Conservation (phyloP, 1,140 invertebrate species). For the Adoxophyes honmai region DNA sequence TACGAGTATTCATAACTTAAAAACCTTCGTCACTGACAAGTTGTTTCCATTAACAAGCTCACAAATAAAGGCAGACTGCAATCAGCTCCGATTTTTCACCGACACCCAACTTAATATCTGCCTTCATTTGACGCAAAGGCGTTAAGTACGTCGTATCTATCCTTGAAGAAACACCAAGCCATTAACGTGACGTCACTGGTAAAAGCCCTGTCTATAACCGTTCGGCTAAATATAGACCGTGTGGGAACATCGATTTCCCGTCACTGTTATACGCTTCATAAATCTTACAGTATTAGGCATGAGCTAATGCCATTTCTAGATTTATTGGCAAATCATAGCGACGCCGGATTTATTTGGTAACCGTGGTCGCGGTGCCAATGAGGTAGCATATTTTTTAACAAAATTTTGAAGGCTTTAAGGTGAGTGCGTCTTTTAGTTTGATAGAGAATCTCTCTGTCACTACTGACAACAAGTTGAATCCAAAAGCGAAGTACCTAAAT, state of each 20-base stretch:
- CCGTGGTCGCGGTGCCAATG: too few relatives aligned
- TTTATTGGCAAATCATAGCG: not conserved
- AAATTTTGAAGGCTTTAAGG: too few relatives aligned
- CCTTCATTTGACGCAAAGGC: not conserved
- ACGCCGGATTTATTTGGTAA: too few relatives aligned
- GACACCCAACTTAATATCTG: not conserved
- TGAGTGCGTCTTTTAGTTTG: too few relatives aligned
- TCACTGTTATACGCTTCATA: constrained; percentile 1
- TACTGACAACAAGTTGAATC: too few relatives aligned
- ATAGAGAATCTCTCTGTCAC: too few relatives aligned
- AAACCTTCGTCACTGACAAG: too few relatives aligned
- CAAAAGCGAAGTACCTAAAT: too few relatives aligned
- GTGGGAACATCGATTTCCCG: not conserved
- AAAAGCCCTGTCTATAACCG: constrained; percentile 1
- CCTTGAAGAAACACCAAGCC: constrained; percentile 4
- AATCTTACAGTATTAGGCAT: not conserved
- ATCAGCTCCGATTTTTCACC: not conserved
- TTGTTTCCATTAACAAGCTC: too few relatives aligned
- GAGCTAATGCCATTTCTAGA: not conserved
- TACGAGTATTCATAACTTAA: too few relatives aligned
- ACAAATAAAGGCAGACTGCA: too few relatives aligned
- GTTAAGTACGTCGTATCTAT: not conserved
- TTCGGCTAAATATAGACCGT: constrained; percentile 4
- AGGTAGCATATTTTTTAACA: too few relatives aligned
- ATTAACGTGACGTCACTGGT: constrained; percentile 9